These are phyloP conservation scores for Troides oblongomaculatus DNA, from an alignment of 2,888 invertebrate genomes.

Conservation along the genomic window DNA sequence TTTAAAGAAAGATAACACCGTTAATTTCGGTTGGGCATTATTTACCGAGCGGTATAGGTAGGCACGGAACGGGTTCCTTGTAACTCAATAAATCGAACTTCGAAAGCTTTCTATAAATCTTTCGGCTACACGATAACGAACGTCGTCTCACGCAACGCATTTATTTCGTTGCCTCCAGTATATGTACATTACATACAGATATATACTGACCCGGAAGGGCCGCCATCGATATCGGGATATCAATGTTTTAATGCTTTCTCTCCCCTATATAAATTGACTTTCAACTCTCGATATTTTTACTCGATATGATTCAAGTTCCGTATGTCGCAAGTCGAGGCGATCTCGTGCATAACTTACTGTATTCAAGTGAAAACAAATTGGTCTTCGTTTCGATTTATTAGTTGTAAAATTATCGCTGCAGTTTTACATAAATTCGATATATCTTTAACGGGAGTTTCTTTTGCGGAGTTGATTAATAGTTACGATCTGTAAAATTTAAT, in stretches of 20 bases:
- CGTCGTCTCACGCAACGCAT: slow-evolving; percentile 75
- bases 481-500: slow-evolving; percentile 9
- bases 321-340: slow-evolving; percentile 38
- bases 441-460: slow-evolving; percentile 44
- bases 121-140: slow-evolving; percentile 74
- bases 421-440: slow-evolving; percentile 55
- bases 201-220: slow-evolving; percentile 59
- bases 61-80: slow-evolving; percentile 76
- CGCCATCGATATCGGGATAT: slow-evolving; percentile 52
- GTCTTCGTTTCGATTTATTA: slow-evolving; percentile 51
- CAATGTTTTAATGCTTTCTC: slow-evolving; percentile 53
- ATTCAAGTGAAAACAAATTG: slow-evolving; percentile 47
- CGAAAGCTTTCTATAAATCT: slow-evolving; percentile 76
- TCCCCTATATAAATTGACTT: slow-evolving; percentile 38
- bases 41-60: slow-evolving; percentile 76
- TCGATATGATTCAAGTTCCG: slow-evolving; percentile 42
- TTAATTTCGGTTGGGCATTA: slow-evolving; percentile 74
- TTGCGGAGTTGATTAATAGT: slow-evolving; percentile 14
- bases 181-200: slow-evolving; percentile 43
- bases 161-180: slow-evolving; percentile 54
- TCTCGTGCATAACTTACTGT: slow-evolving; percentile 31
- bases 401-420: slow-evolving; percentile 51
- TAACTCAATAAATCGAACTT: slow-evolving; percentile 68
- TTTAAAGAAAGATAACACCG: slow-evolving; percentile 73
- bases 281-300: slow-evolving; percentile 39